phyloP scores from a whole-genome alignment of 2,888 invertebrate species.

The Zygogramma bicolorata region DNA sequence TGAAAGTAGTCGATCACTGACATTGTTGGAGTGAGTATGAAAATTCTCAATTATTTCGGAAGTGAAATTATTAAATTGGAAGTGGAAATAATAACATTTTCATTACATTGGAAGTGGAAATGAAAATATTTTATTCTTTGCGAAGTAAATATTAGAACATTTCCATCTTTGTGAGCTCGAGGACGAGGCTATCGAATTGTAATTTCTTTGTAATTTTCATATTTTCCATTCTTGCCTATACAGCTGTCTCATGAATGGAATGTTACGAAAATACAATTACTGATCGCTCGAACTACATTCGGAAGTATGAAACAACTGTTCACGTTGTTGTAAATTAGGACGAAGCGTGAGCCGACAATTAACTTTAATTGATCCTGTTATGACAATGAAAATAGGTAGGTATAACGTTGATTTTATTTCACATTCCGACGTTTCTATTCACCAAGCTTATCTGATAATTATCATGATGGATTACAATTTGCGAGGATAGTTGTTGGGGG shows the following conservation, averaged over 20 bases:
- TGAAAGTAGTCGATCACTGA: too few species aligned
- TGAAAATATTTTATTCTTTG: too few species aligned
- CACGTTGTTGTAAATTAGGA: not conserved
- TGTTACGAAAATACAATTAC: not conserved
- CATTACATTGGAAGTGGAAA: too few species aligned
- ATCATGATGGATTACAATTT: not conserved
- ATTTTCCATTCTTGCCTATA: too few species aligned
- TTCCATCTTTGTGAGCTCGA: too few species aligned
- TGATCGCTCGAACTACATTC: not conserved
- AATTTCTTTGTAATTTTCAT: too few species aligned
- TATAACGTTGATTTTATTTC: not conserved
- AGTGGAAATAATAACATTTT: too few species aligned
- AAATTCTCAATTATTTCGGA: too few species aligned
- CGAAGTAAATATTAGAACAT: too few species aligned
- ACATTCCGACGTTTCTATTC: not conserved
- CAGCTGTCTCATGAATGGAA: not conserved
- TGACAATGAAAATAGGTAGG: not conserved
- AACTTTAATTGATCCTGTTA: not conserved
- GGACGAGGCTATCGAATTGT: too few species aligned
- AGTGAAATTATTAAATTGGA: too few species aligned
- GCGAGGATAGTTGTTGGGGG: not conserved
- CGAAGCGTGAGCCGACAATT: not conserved
- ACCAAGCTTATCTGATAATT: not conserved
- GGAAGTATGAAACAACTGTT: not conserved
- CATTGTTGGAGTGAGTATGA: too few species aligned